phyloP scores from a whole-genome alignment of 2,113 vertebrate species.

The Nymphicus hollandicus region DNA sequence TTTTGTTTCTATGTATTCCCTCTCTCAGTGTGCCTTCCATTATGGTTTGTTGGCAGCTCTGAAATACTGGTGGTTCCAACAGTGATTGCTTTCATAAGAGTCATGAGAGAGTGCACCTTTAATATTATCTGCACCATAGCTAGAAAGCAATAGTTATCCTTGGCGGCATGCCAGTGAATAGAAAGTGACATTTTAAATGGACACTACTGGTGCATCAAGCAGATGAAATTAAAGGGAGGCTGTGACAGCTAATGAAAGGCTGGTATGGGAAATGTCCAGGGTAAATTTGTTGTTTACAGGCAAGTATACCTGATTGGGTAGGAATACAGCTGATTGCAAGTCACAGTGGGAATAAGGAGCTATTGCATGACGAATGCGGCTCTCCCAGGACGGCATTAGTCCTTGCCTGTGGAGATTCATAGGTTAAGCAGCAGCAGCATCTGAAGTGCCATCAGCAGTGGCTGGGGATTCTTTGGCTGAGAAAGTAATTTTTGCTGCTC shows the following conservation, averaged over 20 bases:
- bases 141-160: slow-evolving; percentile 40
- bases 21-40: slow-evolving; percentile 49
- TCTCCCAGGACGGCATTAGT: neutral
- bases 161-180: slow-evolving; percentile 15
- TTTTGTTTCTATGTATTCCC: slow-evolving; percentile 27
- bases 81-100: slow-evolving; percentile 35
- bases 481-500: neutral
- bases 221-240: slow-evolving; percentile 34
- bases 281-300: neutral
- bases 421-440: neutral
- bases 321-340: neutral
- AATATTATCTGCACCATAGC: slow-evolving; percentile 48
- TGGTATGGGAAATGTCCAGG: neutral
- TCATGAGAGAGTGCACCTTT: slow-evolving; percentile 58
- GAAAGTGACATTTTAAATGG: slow-evolving; percentile 40
- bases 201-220: slow-evolving; percentile 31
- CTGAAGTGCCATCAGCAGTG: neutral
- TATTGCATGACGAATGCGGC: neutral
- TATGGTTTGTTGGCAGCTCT: slow-evolving; percentile 6
- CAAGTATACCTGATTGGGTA: neutral
- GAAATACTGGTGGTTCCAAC: neutral
- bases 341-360: neutral
- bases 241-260: neutral
- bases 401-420: neutral
- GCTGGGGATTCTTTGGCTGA: neutral